Evolutionary conservation across 2,113 vertebrate genomes (phyloP).

Genomic region (rabbit (Oryctolagus cuniculus)): mOryCun1.1 NC_091442.1:61205001-61205500

Average conservation of each 20-base stretch:
- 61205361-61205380: not conserved
- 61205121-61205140: not conserved
- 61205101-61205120: not conserved
- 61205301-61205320: not conserved
- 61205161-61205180: not conserved
- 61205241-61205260: not conserved
- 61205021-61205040: not conserved
- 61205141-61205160: not conserved
- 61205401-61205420: not conserved
- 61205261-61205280: not conserved
- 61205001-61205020: not conserved
- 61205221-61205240: not conserved
- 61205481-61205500: not conserved
- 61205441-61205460: not conserved
- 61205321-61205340: not conserved
- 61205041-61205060: not conserved
- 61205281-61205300: not conserved
- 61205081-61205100: not conserved
- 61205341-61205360: not conserved
- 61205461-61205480: not conserved
- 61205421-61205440: not conserved
- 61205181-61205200: accelerated
- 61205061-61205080: not conserved
- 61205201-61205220: not conserved
- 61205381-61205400: not conserved